Conservation (phyloP, 2,888 invertebrate genomes). For the Deilephila elpenor region DNA sequence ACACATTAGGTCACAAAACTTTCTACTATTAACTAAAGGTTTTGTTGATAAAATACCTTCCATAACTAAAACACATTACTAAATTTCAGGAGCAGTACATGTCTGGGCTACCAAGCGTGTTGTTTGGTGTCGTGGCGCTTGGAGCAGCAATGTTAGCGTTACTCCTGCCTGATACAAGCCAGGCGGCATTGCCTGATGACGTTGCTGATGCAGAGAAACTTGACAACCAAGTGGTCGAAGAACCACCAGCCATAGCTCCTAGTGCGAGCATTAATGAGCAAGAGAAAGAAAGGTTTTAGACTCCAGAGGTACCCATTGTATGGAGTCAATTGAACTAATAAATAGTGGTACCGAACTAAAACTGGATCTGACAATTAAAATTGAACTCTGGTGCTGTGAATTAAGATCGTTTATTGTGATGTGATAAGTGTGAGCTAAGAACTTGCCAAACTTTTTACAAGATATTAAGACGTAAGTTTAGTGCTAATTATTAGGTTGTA, state of each 20-base stretch:
- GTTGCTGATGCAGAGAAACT: conserved; percentile 66
- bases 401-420: background rate
- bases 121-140: conserved; percentile 68
- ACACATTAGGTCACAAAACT: too few species aligned
- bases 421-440: background rate
- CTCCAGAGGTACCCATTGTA: too few species aligned
- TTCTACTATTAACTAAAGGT: background rate
- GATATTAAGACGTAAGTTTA: background rate
- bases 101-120: conserved; percentile 68
- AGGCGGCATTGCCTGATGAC: conserved; percentile 64
- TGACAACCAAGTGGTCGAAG: conserved; percentile 42
- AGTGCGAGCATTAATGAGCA: background rate
- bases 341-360: too few species aligned
- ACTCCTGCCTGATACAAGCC: conserved; percentile 72
- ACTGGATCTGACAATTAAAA: background rate
- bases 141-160: conserved; percentile 67
- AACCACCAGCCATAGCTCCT: background rate
- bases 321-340: too few species aligned
- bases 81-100: conserved; percentile 65
- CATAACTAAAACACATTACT: background rate
- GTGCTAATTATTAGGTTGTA: background rate
- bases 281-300: conserved; percentile 22
- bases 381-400: background rate
- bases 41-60: background rate
- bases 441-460: background rate